phyloP scores from a whole-genome alignment of 2,888 invertebrate species.

The Lamellibrachia satsuma region DNA sequence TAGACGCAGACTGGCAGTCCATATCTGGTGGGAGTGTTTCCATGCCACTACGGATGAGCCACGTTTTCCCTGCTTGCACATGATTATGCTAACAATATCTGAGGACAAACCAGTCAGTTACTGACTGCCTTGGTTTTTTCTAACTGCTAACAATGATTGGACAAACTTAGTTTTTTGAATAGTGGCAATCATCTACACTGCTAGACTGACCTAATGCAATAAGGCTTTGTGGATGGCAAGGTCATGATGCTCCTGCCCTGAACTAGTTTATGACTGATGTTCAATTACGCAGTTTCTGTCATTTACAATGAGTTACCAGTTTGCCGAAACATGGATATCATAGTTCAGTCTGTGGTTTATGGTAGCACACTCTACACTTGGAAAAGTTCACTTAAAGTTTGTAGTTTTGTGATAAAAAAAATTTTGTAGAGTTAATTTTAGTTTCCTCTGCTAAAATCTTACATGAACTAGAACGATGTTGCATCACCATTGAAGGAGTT shows the following conservation, averaged over 20 bases:
- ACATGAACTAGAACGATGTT: too few relatives aligned
- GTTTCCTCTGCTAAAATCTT: too few relatives aligned
- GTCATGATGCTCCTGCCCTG: neutral
- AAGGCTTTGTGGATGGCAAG: neutral
- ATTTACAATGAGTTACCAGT: neutral
- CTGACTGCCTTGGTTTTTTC: neutral
- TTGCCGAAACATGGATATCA: neutral
- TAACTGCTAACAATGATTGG: neutral
- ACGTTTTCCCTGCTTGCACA: neutral
- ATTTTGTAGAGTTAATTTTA: too few relatives aligned
- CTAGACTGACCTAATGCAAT: neutral
- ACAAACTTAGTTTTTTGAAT: neutral
- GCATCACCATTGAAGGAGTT: too few relatives aligned
- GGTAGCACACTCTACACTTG: too few relatives aligned
- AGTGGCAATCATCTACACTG: too few relatives aligned
- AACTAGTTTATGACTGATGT: neutral
- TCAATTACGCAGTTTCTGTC: neutral
- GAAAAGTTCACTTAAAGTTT: too few relatives aligned
- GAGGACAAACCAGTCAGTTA: neutral
- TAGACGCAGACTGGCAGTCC: neutral
- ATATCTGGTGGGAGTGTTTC: neutral
- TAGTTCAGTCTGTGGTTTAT: neutral
- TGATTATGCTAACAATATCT: slow-evolving; percentile 10
- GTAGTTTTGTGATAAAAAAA: too few relatives aligned
- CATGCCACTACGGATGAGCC: neutral